Conservation (phyloP, 1,140 invertebrate species). For the Triops cancriformis region DNA sequence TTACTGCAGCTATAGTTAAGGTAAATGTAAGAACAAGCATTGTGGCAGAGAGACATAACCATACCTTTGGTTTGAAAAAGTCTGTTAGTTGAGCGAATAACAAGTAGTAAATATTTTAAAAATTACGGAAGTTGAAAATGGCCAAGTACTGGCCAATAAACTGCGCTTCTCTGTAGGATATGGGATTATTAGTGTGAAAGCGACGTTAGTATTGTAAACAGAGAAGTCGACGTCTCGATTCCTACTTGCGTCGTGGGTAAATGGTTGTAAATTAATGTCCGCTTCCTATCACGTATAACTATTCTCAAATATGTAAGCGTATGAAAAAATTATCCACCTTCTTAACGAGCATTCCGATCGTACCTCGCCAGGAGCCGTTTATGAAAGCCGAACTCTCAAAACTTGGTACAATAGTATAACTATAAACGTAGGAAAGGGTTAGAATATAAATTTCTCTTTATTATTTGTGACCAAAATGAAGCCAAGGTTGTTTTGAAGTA, state of each 20-base stretch:
- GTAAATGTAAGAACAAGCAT: too few species aligned
- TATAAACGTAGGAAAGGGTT: neutral
- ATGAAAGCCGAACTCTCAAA: neutral
- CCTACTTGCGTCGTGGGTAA: neutral
- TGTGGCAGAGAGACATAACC: too few species aligned
- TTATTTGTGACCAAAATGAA: neutral
- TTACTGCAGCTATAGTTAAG: too few species aligned
- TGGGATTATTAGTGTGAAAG: neutral
- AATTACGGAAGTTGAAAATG: neutral
- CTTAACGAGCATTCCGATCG: neutral
- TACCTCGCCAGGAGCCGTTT: neutral
- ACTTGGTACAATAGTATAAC: neutral
- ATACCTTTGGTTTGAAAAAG: too few species aligned
- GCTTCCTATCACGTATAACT: neutral
- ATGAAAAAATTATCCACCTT: neutral
- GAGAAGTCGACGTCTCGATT: neutral
- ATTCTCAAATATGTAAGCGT: too few species aligned
- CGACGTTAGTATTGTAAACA: neutral
- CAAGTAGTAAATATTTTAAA: neutral
- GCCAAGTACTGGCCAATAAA: neutral
- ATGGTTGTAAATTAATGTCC: neutral
- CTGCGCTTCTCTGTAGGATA: neutral
- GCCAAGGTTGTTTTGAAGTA: neutral
- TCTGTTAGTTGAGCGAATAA: too few species aligned
- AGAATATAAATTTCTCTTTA: too few species aligned